Base-by-base conservation (phyloP, 1,140 invertebrate species). In the Heliconius himera region DNA sequence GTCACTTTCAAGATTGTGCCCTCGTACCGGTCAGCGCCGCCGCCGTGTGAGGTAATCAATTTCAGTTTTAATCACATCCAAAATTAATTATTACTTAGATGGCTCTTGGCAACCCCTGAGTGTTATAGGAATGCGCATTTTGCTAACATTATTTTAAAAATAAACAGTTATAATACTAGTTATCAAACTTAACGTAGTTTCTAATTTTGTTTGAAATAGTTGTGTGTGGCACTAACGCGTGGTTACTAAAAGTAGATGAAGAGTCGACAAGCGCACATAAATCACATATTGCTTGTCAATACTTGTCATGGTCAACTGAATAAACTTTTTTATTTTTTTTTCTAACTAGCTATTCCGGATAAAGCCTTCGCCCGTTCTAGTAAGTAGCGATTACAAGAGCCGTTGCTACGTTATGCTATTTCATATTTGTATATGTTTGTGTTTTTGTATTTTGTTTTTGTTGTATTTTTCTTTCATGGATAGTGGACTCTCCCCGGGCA, bases 1-100 rank as follows among this genome's bases (percentile, higher is more conserved):
- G 98, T 99, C 90, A 99, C 98, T 76, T 99, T 99, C 96, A 99
- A 99, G 96, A 99, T 99, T 95, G 98, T 99, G 85, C 99, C 99
- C 89, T 99, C 98, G 82, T 99, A 99, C 95, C 96, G 99, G 93
- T 99, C 98, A 92, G 98, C 98, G 85, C 98, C 99, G 83, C 98
- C 99, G 86, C 98, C 98, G 82, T 99, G 98, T 95, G 98, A 99
- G 97, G 97, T 98, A 92, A 90, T 29, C 38, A 49, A 54, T 33
- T 75, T 18, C 71, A 46, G 73, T 74, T 77, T 60, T 77, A 70
- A 66, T 75, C 8, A 77, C 75, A 81, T 71, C 71, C 22, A 54
- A 54, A 72, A 51, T 77, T 51, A 77, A 26, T 56, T 82, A 36
- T 82, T 79, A 82, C 20, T 82, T 85, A 86, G 83, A 83, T 49